Base-by-base conservation (phyloP, 2,113 vertebrate genomes). In the Dasyornis broadbenti region DNA sequence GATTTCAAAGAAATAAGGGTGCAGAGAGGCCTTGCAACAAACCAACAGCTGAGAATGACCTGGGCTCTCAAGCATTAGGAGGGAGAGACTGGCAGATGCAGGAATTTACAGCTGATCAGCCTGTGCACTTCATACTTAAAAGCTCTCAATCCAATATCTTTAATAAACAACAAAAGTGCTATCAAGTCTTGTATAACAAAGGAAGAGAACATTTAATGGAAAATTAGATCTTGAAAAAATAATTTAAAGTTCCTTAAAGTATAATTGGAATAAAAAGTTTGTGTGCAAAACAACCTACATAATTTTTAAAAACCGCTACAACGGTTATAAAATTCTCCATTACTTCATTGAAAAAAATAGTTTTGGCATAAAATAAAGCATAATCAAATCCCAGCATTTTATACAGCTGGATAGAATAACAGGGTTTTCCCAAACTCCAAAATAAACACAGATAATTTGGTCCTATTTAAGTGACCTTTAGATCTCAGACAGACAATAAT, bases 391-490 rank as follows among this genome's bases (percentile, higher is more conserved):
- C 78, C 3, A 0, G 57, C 24, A 65, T 49, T 72, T 86, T 33
- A 76, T 54, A 78, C 16, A 71, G 37, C 19, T 76, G 52, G 40
- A 57, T 1, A 71, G 45, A 73, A 28, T 28, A 56, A 66, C 15
- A 45, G 56, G 79, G 42, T 91, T 92, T 93, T 68, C 37, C 79
- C 92, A 71, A 64, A 78, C 44, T 49, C 37, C 57, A 84, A 56
- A 83, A 79, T 68, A 96, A 97, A 92, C 56, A 81, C 35, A 92
- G 52, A 92, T 30, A 65, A 95, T 86, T 89, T 75, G 56, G 82
- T 84, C 64, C 56, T 81, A 76, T 90, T 95, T 96, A 70, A 79
- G 87, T 40, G 93, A 95, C 95, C 95, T 93, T 95, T 87, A 92
- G 70, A 86, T 97, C 83, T 89, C 88, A 79, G 77, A 42, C 63